A percentile compares a stretch with the other conserved stretches of the same genome.
phyloP scores from a whole-genome alignment of 2,113 vertebrate genomes.

The Herpetotheres cachinnans region DNA sequence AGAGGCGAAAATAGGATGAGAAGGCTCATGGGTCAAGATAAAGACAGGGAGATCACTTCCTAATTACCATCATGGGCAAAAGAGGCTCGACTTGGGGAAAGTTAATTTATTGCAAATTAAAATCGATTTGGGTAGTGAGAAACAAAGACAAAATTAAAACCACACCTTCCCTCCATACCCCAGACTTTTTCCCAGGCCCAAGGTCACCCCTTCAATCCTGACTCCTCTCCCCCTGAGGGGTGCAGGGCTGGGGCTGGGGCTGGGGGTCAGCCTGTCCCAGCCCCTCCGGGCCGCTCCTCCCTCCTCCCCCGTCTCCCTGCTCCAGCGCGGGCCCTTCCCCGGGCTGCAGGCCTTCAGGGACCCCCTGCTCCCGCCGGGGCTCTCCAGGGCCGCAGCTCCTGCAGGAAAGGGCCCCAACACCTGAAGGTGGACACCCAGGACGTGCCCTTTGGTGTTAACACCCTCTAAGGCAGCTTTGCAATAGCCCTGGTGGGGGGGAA shows the following conservation, averaged over 20 bases:
- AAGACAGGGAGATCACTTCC: too few species aligned
- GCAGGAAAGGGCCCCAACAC: background rate
- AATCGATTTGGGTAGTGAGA: background rate
- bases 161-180: background rate
- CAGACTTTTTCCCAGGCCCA: background rate
- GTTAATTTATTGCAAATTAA: background rate
- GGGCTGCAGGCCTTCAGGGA: too few species aligned
- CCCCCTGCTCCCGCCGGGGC: too few species aligned
- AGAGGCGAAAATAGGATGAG: background rate
- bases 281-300: background rate
- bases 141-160: background rate
- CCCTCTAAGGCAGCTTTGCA: background rate
- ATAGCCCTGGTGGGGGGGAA: background rate
- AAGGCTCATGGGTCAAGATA: too few species aligned
- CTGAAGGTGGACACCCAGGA: background rate
- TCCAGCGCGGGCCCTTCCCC: background rate
- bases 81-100: too few species aligned
- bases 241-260: background rate
- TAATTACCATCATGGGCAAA: too few species aligned
- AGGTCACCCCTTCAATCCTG: rapidly evolving
- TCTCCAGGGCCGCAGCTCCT: background rate
- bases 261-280: background rate
- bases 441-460: background rate
- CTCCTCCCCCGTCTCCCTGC: background rate
- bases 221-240: too few species aligned